Conservation (phyloP, 2,888 invertebrate genomes). For the Thecophora atra region DNA sequence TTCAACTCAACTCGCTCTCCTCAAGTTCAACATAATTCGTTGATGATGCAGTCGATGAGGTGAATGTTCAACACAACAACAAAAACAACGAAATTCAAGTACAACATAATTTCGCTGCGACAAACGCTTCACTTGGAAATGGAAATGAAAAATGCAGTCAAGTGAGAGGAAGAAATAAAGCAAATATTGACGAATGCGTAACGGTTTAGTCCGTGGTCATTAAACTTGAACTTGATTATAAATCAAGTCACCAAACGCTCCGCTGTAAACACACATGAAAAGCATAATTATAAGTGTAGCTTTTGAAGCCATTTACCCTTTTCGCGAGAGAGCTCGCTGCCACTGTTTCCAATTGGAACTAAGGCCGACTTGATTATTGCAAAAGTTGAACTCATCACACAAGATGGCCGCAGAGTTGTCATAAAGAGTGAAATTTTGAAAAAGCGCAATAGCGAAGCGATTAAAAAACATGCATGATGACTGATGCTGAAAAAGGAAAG, state of each 20-base stretch:
- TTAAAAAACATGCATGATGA: neutral
- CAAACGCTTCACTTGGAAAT: neutral
- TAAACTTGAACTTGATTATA: constrained; percentile 11
- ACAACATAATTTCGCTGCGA: neutral
- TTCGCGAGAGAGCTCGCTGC: too few species aligned
- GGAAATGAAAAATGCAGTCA: constrained; percentile 15
- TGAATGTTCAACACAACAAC: constrained; percentile 1
- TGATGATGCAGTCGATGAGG: neutral
- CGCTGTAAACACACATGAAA: too few species aligned
- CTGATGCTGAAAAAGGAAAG: neutral
- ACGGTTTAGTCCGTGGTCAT: too few species aligned
- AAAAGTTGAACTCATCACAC: neutral
- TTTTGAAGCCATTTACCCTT: too few species aligned
- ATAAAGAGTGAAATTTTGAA: neutral
- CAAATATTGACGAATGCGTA: too few species aligned
- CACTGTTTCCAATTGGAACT: too few species aligned
- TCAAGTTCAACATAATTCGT: constrained; percentile 16
- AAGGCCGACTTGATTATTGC: too few species aligned
- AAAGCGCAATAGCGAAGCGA: neutral
- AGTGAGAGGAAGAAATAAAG: neutral
- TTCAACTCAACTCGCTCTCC: neutral
- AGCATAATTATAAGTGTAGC: too few species aligned
- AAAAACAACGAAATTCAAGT: neutral
- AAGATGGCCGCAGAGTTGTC: neutral
- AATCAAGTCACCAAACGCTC: neutral